Evolutionary conservation across 2,888 invertebrate species (phyloP), one percentile per base, ranked within the genome.

Genomic region (Heteropelma amictum): DNA sequence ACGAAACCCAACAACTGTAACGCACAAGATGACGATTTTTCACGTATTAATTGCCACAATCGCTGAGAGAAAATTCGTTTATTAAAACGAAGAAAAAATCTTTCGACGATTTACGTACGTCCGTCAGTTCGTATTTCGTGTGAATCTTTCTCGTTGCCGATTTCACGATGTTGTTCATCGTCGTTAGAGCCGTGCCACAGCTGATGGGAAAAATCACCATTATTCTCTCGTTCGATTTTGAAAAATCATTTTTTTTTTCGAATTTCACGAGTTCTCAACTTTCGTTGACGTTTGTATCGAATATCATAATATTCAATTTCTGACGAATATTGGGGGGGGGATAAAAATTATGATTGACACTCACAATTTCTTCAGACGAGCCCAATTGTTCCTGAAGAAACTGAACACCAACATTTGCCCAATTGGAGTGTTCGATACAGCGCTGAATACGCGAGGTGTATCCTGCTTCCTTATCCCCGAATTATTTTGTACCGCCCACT

Each of bases 391-490:
- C 75, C 95, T 92, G 17, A 97, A 90, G 84, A 93, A 95, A 84
- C 93, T 93, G 86, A 96, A 96, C 0, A 94, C 93, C 26, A 97
- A 91, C n/a, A 94, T 93, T 82, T 95, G 94, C 0, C 97, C 97
- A 58, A 95, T 92, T 0, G 94, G 92, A 61, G 95, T 96, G 51
- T 91, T 92, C 0, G 95, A 93, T 0, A 97, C 94, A 0, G 95
- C 92, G 0, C 92, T 92, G 86, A 97, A 95, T 0, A 96, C 96
- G 7, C 94, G 90, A 4, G 93, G 91, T 0, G 94, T 92, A 84
- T 97, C 97, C 87, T 97, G 97, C 84, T 95, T 96, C 5, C 96
- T 91, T 61, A 97, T 96, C 1, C 94, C 94, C 5, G 93, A 93
- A 82, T 93, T 93, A 51, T 94, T 93, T 1, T 93, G 92, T 17